These are phyloP conservation scores for Vimba vimba DNA, from an alignment of 2,113 vertebrate species.

Conservation along the genomic window DNA sequence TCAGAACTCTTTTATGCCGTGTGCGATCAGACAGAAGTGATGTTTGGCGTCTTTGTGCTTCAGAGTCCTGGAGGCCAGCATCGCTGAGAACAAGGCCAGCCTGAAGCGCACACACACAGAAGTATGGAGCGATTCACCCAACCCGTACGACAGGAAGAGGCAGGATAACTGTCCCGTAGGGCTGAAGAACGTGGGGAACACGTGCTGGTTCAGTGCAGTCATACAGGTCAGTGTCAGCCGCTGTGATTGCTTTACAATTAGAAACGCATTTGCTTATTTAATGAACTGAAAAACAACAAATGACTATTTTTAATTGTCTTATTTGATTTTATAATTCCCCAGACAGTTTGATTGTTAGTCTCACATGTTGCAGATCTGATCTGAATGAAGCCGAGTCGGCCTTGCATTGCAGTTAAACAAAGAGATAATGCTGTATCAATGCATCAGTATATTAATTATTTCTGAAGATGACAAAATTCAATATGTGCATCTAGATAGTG, in stretches of 20 bases:
- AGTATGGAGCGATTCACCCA: conserved; percentile 95
- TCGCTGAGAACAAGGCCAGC: conserved; percentile 97
- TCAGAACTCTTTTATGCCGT: background rate
- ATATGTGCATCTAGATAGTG: background rate
- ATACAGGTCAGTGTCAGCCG: conserved; percentile 88
- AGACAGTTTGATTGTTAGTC: background rate
- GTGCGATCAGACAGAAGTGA: background rate
- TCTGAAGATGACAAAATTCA: background rate
- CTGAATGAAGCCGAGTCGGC: background rate
- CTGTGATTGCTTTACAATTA: background rate
- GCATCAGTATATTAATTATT: background rate
- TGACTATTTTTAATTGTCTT: background rate
- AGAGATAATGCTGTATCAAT: background rate
- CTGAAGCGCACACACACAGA: conserved; percentile 93
- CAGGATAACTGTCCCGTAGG: conserved; percentile 92
- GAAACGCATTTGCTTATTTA: background rate
- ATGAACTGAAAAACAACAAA: background rate
- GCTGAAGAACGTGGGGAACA: conserved; percentile 97
- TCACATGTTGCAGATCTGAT: background rate
- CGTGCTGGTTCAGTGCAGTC: conserved; percentile 99
- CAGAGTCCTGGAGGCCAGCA: conserved; percentile 98
- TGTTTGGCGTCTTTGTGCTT: background rate
- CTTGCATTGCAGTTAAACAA: background rate
- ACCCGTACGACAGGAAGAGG: conserved; percentile 94
- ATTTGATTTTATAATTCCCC: background rate